phyloP scores from a whole-genome alignment of 2,113 vertebrate species.

The Triplophysa tibetana region DNA sequence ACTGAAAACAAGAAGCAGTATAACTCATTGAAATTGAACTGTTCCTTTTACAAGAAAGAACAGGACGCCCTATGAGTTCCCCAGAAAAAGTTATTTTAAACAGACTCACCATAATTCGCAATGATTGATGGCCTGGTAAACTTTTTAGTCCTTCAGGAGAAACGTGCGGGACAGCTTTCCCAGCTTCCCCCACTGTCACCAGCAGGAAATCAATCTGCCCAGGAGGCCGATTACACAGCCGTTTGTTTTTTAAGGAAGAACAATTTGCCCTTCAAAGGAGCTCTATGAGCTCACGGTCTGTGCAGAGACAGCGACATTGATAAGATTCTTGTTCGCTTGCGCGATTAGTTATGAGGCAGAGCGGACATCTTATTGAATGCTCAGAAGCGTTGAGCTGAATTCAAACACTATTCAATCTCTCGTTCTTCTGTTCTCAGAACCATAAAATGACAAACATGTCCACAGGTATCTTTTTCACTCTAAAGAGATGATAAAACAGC shows the following conservation, averaged over 20 bases:
- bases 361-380: slow-evolving; percentile 46
- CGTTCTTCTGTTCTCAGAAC: not conserved
- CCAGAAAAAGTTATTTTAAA: slow-evolving; percentile 16
- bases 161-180: slow-evolving; percentile 66
- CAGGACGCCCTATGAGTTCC: slow-evolving; percentile 26
- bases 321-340: slow-evolving; percentile 21
- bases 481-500: not conserved
- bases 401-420: slow-evolving; percentile 32
- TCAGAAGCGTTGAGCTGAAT: slow-evolving; percentile 31
- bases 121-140: slow-evolving; percentile 16
- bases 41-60: slow-evolving; percentile 26
- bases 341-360: slow-evolving; percentile 58
- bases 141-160: slow-evolving; percentile 63
- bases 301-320: not conserved
- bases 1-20: slow-evolving; percentile 24
- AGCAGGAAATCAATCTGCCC: slow-evolving; percentile 78
- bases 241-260: slow-evolving; percentile 75
- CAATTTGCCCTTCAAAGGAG: slow-evolving; percentile 68
- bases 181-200: slow-evolving; percentile 72
- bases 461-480: slow-evolving; percentile 19
- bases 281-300: slow-evolving; percentile 68
- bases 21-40: slow-evolving; percentile 34
- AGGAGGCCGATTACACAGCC: slow-evolving; percentile 71
- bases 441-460: slow-evolving; percentile 33
- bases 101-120: slow-evolving; percentile 17